Evolutionary conservation across 2,888 invertebrate species (phyloP), one percentile per base, ranked within the genome.

Genomic region (Calliphora vomitoria): DNA sequence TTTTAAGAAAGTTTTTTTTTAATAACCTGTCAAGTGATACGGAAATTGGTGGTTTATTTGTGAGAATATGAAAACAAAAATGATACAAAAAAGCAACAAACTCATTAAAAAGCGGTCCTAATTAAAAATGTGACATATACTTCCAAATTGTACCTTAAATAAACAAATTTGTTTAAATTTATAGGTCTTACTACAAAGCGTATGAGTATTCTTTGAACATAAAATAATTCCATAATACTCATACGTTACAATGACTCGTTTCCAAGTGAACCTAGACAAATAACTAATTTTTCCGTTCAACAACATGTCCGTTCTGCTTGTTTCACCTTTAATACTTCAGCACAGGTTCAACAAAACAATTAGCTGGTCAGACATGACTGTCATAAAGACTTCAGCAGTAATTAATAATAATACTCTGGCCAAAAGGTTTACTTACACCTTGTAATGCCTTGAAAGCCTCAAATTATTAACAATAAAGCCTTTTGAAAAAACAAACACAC

Each of bases 381-480:
- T 41, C 55, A 20, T 41, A 66, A 35, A 62, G 20, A 5, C 20
- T 44, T 44, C 13, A 10, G 4, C 13, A 44, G 20, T 66, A 66
- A 66, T 66, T 66, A 66, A 66, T 66, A 66, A 66, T 66, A 41
- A 25, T 41, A 15, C 1, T 13, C n/a, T 18, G 11, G 4, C 47
- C n/a, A n/a, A 50, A 50, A 35, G 31, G 0, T 62, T 47, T 47
- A 20, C 18, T 31, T 41, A 44, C 13, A 44, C 38, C 55, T 44
- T 72, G 13, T 44, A 11, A 15, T 11, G 13, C 11, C 31, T 8
- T 4, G 3, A 62, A 50, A 18, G 50, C n/a, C 20, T 35, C 31
- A 44, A 62, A 38, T 10, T 60, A 74, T 25, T 74, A 74, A 58
- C 44, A 74, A 58, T 25, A 20, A 11, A 74, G 25, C 4, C 31